phyloP scores from a whole-genome alignment of 2,113 vertebrate genomes.

The Mionectes macconnelli region DNA sequence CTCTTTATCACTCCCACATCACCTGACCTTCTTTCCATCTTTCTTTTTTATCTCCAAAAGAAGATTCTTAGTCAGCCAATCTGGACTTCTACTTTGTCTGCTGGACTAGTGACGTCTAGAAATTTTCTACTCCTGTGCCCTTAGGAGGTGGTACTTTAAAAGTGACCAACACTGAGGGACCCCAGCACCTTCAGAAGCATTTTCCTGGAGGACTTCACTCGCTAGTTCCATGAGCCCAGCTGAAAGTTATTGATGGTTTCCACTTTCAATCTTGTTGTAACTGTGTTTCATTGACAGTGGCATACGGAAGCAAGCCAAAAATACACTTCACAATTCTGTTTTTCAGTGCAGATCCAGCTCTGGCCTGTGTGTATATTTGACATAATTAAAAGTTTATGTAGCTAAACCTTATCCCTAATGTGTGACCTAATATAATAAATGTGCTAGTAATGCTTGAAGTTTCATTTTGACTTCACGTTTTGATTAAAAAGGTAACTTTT shows the following conservation, averaged over 20 bases:
- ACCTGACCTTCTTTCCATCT: neutral
- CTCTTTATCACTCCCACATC: no score
- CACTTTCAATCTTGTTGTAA: neutral
- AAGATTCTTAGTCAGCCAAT: neutral
- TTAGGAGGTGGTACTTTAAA: neutral
- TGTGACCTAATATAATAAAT: rapidly evolving
- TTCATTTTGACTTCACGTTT: neutral
- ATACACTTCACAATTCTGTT: neutral
- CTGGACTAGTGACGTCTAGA: neutral
- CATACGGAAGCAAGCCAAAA: neutral
- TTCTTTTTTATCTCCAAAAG: neutral
- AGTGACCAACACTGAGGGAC: neutral
- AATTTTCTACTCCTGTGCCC: neutral
- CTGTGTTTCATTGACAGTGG: neutral
- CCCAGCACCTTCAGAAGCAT: neutral
- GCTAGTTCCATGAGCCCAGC: neutral
- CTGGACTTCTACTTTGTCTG: neutral
- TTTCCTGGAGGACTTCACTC: neutral
- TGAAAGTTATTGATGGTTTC: neutral
- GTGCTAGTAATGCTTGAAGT: neutral
- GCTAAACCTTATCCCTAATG: neutral
- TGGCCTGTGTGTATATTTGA: neutral
- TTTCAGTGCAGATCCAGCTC: neutral
- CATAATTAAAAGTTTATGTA: neutral
- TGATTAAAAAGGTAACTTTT: neutral